A percentile compares a stretch with the other conserved stretches of the same genome.
phyloP scores from a whole-genome alignment of 2,888 invertebrate species.

The Sycophila texana region DNA sequence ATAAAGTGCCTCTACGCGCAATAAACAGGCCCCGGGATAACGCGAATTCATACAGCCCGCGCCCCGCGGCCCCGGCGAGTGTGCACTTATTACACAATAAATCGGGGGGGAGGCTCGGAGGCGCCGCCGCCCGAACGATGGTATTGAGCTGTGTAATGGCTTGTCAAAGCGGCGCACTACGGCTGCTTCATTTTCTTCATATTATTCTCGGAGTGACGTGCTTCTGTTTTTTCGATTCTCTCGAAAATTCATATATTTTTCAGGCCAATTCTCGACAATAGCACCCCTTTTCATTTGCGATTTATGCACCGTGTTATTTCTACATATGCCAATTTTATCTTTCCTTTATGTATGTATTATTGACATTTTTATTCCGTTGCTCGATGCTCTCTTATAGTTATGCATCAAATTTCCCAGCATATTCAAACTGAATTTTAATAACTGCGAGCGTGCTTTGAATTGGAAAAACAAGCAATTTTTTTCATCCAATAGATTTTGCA shows the following conservation, averaged over 20 bases:
- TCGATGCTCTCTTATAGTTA: no score
- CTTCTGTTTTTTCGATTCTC: not conserved
- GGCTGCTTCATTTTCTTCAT: not conserved
- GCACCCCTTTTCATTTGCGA: no score
- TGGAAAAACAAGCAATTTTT: no score
- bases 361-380: no score
- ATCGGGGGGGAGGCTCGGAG: not conserved
- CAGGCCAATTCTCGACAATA: no score
- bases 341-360: no score
- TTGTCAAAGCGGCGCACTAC: not conserved
- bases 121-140: not conserved
- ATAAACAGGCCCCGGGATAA: constrained; percentile 64
- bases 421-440: no score
- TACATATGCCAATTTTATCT: no score
- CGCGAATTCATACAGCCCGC: constrained; percentile 66
- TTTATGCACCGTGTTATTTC: no score
- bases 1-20: constrained; percentile 66
- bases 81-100: constrained; percentile 27
- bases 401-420: no score
- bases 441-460: no score
- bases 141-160: not conserved
- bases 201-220: not conserved
- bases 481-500: no score
- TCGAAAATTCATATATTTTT: not conserved
- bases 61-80: not conserved